Conservation (phyloP, 2,888 invertebrate genomes). For the Amaurobius ferox region DNA sequence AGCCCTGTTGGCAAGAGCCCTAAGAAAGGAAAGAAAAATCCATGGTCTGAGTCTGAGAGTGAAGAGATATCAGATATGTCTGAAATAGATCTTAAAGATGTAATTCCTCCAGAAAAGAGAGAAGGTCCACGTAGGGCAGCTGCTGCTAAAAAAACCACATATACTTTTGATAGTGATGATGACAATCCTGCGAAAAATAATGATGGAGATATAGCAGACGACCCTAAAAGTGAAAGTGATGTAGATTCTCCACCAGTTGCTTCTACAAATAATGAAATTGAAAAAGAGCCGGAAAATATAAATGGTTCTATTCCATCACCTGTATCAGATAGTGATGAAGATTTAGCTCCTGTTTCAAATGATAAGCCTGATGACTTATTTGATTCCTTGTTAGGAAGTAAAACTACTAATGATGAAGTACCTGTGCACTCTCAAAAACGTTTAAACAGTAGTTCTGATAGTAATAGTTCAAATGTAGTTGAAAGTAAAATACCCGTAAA, state of each 20-base stretch:
- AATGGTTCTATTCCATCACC: constrained; percentile 57
- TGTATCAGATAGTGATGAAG: constrained; percentile 32
- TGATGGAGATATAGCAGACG: background rate
- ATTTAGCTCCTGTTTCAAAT: constrained; percentile 7
- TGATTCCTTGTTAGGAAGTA: constrained; percentile 39
- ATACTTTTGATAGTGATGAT: constrained; percentile 74
- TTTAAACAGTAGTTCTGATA: constrained; percentile 36
- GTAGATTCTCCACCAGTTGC: background rate
- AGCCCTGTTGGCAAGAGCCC: constrained; percentile 29
- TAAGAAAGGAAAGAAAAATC: constrained; percentile 75
- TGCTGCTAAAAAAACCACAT: constrained; percentile 68
- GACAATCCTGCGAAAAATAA: constrained; percentile 24
- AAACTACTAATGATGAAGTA: background rate
- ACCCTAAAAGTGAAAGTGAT: background rate
- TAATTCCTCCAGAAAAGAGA: constrained; percentile 71
- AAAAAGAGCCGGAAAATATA: background rate
- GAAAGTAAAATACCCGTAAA: constrained; percentile 34
- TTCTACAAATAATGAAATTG: background rate
- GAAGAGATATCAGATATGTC: constrained; percentile 63
- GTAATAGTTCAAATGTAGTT: constrained; percentile 15
- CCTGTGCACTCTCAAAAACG: background rate
- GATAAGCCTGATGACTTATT: constrained; percentile 55
- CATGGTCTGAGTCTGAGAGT: constrained; percentile 75
- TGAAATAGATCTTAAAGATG: constrained; percentile 60
- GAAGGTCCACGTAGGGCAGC: constrained; percentile 59